Evolutionary conservation across 1,140 invertebrate species (phyloP), one percentile per base, ranked within the genome.

Genomic region (Pseudobourletiella spinata): DNA sequence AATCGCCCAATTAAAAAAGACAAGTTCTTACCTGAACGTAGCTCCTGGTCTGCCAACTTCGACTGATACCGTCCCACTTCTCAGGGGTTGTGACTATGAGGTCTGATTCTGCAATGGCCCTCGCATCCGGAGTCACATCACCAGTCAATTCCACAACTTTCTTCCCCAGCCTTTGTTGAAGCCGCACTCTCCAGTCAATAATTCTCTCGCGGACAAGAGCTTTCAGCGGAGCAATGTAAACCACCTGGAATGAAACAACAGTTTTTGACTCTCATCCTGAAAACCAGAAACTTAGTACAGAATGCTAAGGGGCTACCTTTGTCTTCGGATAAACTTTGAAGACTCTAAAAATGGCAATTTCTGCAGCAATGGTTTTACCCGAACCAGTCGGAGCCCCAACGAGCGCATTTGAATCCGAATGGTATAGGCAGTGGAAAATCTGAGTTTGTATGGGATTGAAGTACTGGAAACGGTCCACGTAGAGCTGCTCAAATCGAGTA

Each of bases 361-460:
- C 97, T 0, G 97, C 96, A 11, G 89, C 92, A 57, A 98, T 92
- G 0, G 97, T 99, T 81, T 99, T 99, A 48, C 97, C 97, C 0
- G 95, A 98, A 3, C 95, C 95, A 3, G 97, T 99, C 0, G 97
- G 97, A 1, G 97, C 96, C 2, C 97, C 96, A 14, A 99, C 77
- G 1, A 99, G 77, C 2, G 96, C 86, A 75, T 98, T 99, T 65
- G 86, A 83, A 72, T 99, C 92, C 0, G 91, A 95, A 74, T 98
- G 87, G 76, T 97, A 99, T 0, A 98, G 78, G 64, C 88, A 89
- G 75, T 98, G 92, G 75, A 99, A 99, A 43, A 98, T 89, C 78
- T 99, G 97, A 3, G 95, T 98, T 77, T 99, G 97, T 71, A 99
- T 94, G 1, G 96, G 93, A 79, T 99, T 99, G 76, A 99, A 99